Base-by-base conservation (phyloP, 2,797 vertebrate species). In the Crocodylus rhombifer region DNA sequence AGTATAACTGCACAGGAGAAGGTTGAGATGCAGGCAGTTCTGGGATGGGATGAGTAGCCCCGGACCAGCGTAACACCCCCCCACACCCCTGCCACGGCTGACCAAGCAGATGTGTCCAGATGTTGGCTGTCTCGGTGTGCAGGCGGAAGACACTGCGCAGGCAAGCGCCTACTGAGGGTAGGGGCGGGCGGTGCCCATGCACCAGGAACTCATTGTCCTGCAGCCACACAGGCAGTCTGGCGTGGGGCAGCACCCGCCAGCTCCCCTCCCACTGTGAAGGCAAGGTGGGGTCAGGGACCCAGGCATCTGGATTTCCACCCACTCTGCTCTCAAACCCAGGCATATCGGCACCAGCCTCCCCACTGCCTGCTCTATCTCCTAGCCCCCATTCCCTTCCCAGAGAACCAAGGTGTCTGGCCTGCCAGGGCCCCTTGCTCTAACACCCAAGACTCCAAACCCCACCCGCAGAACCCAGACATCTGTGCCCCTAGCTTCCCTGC, bases 71-170 rank as follows among this genome's bases (percentile, higher is more conserved):
- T 28, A n/a, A 8, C 51, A 14, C 36, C 62, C 18, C 26, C n/a
- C 61, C 61, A 15, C 23, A 28, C 16, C 15, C 12, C n/a, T 15
- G 77, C 21, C n/a, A 6, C 36, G 60, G 81, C 89, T 92, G 51
- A 95, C 94, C 94, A 23, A 95, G 78, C 18, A 95, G 86, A 23
- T 93, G 95, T 9, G 94, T 92, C 94, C 94, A 95, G 76, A 95
- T 95, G 93, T 95, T 95, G 58, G 93, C 93, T 1, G 94, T 94
- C 75, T 95, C 94, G 0, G 94, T 95, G 85, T 95, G 94, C 33
- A 94, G 80, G 14, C 86, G 82, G 88, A 95, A 95, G 78, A 94
- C 94, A 83, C 93, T 95, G 56, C 93, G 77, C 81, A 95, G 95
- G 30, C 91, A 95, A 51, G 93, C 95, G 2, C 95, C 79, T 80